A percentile compares a stretch with the other conserved stretches of the same genome.
phyloP scores from a whole-genome alignment of 2,888 invertebrate genomes.

The Eueremaeus valkanovi region DNA sequence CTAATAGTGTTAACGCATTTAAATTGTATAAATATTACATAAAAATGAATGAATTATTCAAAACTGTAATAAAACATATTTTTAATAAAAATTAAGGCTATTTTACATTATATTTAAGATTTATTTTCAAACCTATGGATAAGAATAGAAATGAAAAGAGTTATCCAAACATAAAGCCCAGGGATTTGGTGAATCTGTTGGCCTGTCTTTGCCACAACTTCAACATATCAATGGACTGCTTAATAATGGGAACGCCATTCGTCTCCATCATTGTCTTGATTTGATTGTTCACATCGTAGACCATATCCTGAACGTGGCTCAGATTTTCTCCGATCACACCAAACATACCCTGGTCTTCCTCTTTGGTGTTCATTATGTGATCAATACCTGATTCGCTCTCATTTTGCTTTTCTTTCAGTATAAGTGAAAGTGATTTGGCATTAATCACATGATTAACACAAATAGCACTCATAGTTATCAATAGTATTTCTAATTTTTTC shows the following conservation, averaged over 20 bases:
- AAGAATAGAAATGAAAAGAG: neutral
- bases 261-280: constrained; percentile 18
- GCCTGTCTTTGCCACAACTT: constrained; percentile 19
- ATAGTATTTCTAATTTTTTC: neutral
- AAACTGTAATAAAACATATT: too few relatives aligned
- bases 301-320: constrained; percentile 5
- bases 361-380: neutral
- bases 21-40: too few relatives aligned
- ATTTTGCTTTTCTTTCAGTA: neutral
- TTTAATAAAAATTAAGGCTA: too few relatives aligned
- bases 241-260: neutral
- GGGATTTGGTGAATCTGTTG: neutral
- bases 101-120: too few relatives aligned
- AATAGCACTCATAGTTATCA: neutral
- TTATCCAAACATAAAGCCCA: constrained; percentile 21
- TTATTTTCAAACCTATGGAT: neutral
- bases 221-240: constrained; percentile 21
- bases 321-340: constrained; percentile 11
- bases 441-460: neutral
- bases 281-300: constrained; percentile 19
- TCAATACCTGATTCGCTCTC: constrained; percentile 2
- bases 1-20: too few relatives aligned
- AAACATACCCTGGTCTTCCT: neutral
- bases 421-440: neutral
- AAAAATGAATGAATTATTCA: too few relatives aligned